Base-by-base conservation (phyloP, 2,797 vertebrate species). In the Hippocampus kuda region DNA sequence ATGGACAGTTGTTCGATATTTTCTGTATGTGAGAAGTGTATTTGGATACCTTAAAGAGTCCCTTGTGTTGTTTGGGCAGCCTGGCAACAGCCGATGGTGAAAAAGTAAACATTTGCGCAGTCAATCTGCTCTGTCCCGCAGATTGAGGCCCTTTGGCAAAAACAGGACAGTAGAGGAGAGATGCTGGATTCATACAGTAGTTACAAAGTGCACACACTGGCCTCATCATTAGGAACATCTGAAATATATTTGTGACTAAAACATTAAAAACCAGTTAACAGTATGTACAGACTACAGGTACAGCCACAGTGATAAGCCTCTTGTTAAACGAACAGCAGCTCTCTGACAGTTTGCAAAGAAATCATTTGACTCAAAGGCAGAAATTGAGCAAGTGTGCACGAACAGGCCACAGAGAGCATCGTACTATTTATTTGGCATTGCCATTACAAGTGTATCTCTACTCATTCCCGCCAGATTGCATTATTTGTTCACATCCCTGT, bases 1-100 rank as follows among this genome's bases (percentile, higher is more conserved):
- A 18, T 48, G 48, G 59, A 34, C 56, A 59, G 41, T 46, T 49
- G 15, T 20, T 46, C 3, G 27, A 34, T 61, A 34, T 15, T 65
- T 27, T 49, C 63, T 65, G 24, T 61, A 34, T 38, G 59, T 61
- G 30, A 30, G 9, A 61, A 34, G 30, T 27, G 24, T 49, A 20
- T 65, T 65, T 65, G 44, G 18, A 48, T 65, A 65, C n/a, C 24
- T 26, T 27, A 74, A 56, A 64, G 44, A 72, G 76, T 48, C 34
- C 34, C 34, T 20, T 59, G 59, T 48, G 48, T 65, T 65, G 44
- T 65, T 65, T 48, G 44, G 63, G 63, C 44, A 65, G 63, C 44
- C 63, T 30, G 44, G 63, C 44, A 65, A 65, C 63, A 48, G 63
- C 63, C 18, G 46, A 7, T 26, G 63, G 24, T 49, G 24, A 26